Evolutionary conservation across 2,888 invertebrate species (phyloP).

Genomic region (Sesia bembeciformis): DNA sequence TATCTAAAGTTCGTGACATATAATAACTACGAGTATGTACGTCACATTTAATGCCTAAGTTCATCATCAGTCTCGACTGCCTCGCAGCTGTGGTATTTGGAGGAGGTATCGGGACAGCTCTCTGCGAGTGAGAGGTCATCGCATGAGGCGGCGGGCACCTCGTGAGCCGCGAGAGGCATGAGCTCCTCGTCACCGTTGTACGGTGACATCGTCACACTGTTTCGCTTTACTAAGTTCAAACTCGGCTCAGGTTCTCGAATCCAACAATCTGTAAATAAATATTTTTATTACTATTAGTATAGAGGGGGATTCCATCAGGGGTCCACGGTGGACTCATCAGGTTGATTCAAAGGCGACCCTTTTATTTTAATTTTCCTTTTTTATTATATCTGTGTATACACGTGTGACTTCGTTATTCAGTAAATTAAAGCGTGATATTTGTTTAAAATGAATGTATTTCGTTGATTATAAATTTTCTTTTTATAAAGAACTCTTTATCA

Average conservation of each 20-base stretch:
- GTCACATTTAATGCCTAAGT: constrained; percentile 35
- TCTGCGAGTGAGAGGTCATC: constrained; percentile 81
- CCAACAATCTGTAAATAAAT: constrained; percentile 38
- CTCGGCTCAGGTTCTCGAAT: constrained; percentile 32
- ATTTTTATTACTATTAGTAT: no score
- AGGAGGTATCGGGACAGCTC: constrained; percentile 82
- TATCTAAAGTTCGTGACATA: no score
- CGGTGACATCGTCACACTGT: constrained; percentile 23
- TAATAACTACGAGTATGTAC: not conserved
- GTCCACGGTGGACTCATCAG: no score
- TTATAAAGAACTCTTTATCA: no score
- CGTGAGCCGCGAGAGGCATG: constrained; percentile 79
- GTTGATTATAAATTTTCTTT: no score
- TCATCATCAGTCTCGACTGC: constrained; percentile 78
- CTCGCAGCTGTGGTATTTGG: constrained; percentile 85
- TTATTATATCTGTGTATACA: no score
- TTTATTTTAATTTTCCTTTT: no score
- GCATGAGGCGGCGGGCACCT: constrained; percentile 68
- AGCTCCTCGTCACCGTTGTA: constrained; percentile 69
- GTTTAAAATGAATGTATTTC: no score
- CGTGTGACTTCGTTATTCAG: no score
- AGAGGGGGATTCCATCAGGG: no score
- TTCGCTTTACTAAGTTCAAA: constrained; percentile 28
- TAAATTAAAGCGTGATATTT: no score
- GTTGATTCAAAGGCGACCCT: no score